A percentile compares a stretch with the other conserved stretches of the same genome.
Evolutionary conservation across 2,888 invertebrate species (phyloP).

Genomic region (Carcina quercana): DNA sequence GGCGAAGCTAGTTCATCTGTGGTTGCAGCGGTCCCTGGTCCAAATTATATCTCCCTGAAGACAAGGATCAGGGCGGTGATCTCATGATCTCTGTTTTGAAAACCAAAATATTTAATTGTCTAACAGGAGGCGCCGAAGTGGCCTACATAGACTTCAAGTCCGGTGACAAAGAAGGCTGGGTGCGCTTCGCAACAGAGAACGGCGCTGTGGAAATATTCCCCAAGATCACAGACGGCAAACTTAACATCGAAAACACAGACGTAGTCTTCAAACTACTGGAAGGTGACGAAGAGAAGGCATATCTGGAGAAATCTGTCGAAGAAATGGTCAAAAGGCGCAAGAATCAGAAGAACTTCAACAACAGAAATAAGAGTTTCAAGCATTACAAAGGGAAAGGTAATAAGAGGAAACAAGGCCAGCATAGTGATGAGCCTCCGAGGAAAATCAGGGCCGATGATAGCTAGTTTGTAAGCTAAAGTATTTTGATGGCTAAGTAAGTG

Average conservation of each 20-base stretch:
- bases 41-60: too few relatives aligned
- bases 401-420: constrained; percentile 41
- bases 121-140: constrained; percentile 70
- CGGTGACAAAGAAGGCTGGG: constrained; percentile 82
- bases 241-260: constrained; percentile 67
- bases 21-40: too few relatives aligned
- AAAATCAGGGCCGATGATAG: constrained; percentile 40
- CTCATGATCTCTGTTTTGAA: background rate
- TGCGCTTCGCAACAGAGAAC: constrained; percentile 81
- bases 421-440: constrained; percentile 35
- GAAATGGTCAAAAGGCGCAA: constrained; percentile 74
- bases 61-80: too few relatives aligned
- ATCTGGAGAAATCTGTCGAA: constrained; percentile 76
- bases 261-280: constrained; percentile 74
- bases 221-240: constrained; percentile 77
- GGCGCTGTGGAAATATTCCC: constrained; percentile 77
- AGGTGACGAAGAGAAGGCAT: constrained; percentile 82
- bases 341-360: constrained; percentile 53
- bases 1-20: too few relatives aligned
- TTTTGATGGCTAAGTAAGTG: too few relatives aligned
- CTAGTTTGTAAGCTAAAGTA: too few relatives aligned
- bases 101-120: constrained; percentile 6
- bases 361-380: constrained; percentile 33
- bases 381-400: constrained; percentile 40
- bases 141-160: constrained; percentile 85